phyloP scores from a whole-genome alignment of 2,797 vertebrate genomes.

The Bradypodion pumilum region DNA sequence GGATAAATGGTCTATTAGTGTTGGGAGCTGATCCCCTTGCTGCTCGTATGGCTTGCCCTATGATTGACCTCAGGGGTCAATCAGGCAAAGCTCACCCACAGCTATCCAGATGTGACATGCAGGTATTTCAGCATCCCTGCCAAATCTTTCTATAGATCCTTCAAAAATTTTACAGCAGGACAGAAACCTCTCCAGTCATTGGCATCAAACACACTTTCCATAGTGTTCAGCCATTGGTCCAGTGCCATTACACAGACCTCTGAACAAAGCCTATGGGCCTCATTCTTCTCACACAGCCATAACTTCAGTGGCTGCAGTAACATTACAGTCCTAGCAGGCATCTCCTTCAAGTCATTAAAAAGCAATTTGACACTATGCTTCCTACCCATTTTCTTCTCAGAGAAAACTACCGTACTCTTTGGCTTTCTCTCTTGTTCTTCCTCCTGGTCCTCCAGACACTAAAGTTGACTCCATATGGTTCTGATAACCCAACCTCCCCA shows the following conservation, averaged over 20 bases:
- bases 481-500: not conserved
- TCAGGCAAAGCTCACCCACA: conserved; percentile 36
- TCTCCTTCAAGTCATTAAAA: not conserved
- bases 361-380: not conserved
- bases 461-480: not conserved
- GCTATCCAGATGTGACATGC: conserved; percentile 18
- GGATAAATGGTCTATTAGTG: not conserved
- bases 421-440: not conserved
- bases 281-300: conserved; percentile 29
- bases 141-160: conserved; percentile 51
- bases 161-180: conserved; percentile 53
- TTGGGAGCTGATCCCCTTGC: conserved; percentile 4
- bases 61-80: conserved; percentile 15
- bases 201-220: conserved; percentile 46
- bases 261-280: conserved; percentile 30
- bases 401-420: not conserved
- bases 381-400: not conserved
- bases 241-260: conserved; percentile 33
- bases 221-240: conserved; percentile 12
- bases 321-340: not conserved
- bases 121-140: conserved; percentile 43
- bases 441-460: not conserved
- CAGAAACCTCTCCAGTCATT: conserved; percentile 38
- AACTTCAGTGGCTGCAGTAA: conserved; percentile 28
- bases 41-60: conserved; percentile 5